Evolutionary conservation across 2,113 vertebrate genomes (phyloP).

Genomic region (Lepidothrix coronata): DNA sequence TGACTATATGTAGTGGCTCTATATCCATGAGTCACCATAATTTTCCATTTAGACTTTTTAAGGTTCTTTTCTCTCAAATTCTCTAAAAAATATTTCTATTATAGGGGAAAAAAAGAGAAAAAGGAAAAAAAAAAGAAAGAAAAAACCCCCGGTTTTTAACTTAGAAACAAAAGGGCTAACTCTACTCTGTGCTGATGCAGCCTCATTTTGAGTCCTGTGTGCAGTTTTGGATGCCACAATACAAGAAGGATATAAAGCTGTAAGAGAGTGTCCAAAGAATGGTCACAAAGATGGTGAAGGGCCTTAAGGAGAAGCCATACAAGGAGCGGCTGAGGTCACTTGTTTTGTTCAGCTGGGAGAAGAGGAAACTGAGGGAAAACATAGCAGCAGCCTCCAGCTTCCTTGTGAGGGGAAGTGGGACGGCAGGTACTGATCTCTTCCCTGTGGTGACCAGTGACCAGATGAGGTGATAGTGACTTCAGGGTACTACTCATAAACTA

Average conservation of each 20-base stretch:
- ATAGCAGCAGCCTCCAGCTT: neutral
- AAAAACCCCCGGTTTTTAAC: neutral
- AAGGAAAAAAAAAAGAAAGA: neutral
- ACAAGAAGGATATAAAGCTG: neutral
- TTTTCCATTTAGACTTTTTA: neutral
- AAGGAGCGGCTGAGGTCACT: neutral
- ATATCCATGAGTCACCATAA: neutral
- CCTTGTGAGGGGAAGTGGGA: fast-evolving
- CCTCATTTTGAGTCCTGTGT: neutral
- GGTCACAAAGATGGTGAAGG: neutral
- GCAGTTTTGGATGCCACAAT: neutral
- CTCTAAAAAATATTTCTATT: neutral
- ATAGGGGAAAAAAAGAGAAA: no score
- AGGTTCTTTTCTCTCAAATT: neutral
- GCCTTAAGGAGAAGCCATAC: fast-evolving
- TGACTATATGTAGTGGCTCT: neutral
- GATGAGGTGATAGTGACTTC: neutral
- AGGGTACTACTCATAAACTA: neutral
- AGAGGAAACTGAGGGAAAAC: neutral
- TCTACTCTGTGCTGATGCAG: neutral
- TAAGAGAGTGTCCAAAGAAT: neutral
- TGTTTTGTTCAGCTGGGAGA: neutral
- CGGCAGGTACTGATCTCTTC: neutral
- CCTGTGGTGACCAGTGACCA: neutral
- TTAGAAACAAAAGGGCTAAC: neutral